Evolutionary conservation across 2,888 invertebrate genomes (phyloP), one percentile per base, ranked within the genome.

Genomic region (Caenorhabditis macrosperma): DNA sequence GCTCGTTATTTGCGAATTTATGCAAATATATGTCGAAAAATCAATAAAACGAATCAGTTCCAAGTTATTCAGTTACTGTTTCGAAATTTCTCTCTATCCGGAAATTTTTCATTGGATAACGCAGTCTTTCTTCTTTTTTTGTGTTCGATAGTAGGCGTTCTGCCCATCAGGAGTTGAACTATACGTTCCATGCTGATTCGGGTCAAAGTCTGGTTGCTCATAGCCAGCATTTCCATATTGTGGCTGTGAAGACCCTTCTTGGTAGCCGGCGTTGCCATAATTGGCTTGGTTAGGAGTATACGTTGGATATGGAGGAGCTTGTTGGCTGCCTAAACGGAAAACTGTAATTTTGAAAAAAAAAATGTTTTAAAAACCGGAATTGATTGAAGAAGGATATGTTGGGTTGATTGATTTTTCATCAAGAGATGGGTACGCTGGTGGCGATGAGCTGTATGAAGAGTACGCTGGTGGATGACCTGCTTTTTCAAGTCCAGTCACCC

Each of bases 121-220:
- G 67, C 88, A 88, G 52, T 88, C 86, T 78, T 89, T 89, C 81
- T 88, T 89, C 76, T 87, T 83, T 44, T 89, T 85, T 54, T 88
- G 82, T n/a, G 85, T 86, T 15, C 89, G 89, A 71, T 89, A 89
- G 66, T 85, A 85, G 15, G 89, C 86, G 33, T 67, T 76, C 35
- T 82, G 82, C 30, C 84, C 86, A 41, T 72, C 64, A n/a, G 57
- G 12, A 52, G 74, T 68, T 3, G 48, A 44, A 30, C 48, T 35
- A 44, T 74, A 74, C 9, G 57, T 22, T 28, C 68, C 68, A 35
- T 67, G 60, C 38, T 61, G 61, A n/a, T 69, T 78, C 7, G 61
- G 35, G 20, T 72, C 57, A 35, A 64, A 72, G 5, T 57, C 57
- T 20, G 59, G 66, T 26, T 67, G 67, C 17, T 38, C 22, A 52